A percentile compares a stretch with the other conserved stretches of the same genome.
Conservation (phyloP, 2,888 invertebrate genomes). For the Cynaeus angustus region DNA sequence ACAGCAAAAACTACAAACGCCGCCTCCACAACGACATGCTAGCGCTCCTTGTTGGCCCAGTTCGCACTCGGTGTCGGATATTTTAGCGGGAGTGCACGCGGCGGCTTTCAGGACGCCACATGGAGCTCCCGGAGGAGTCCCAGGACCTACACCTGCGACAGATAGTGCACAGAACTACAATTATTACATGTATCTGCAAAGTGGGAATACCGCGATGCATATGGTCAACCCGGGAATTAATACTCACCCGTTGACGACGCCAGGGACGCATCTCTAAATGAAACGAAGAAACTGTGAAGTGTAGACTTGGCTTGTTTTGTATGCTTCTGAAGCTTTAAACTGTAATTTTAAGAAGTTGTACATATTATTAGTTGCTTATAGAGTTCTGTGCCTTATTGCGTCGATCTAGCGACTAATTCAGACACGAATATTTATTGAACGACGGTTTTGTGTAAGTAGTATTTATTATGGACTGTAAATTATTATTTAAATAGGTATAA, state of each 20-base stretch:
- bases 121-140: conserved; percentile 71
- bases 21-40: conserved; percentile 66
- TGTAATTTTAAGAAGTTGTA: conserved; percentile 41
- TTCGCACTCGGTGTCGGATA: conserved; percentile 76
- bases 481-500: background rate
- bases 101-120: conserved; percentile 72
- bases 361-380: conserved; percentile 20
- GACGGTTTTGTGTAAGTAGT: conserved; percentile 30
- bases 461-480: conserved; percentile 25
- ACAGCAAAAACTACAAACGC: conserved; percentile 61
- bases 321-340: conserved; percentile 42
- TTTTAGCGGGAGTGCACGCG: conserved; percentile 73
- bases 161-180: conserved; percentile 72
- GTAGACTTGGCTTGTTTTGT: conserved; percentile 25
- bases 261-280: conserved; percentile 51
- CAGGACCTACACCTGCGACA: conserved; percentile 66
- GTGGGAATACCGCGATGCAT: conserved; percentile 69
- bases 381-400: conserved; percentile 21
- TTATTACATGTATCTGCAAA: conserved; percentile 80
- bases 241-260: conserved; percentile 61
- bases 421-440: conserved; percentile 21
- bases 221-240: conserved; percentile 66
- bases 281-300: conserved; percentile 1
- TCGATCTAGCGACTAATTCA: conserved; percentile 11
- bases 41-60: conserved; percentile 72